These are phyloP conservation scores for Tipula vernalis DNA, from an alignment of 2,888 invertebrate genomes.

Conservation along the genomic window DNA sequence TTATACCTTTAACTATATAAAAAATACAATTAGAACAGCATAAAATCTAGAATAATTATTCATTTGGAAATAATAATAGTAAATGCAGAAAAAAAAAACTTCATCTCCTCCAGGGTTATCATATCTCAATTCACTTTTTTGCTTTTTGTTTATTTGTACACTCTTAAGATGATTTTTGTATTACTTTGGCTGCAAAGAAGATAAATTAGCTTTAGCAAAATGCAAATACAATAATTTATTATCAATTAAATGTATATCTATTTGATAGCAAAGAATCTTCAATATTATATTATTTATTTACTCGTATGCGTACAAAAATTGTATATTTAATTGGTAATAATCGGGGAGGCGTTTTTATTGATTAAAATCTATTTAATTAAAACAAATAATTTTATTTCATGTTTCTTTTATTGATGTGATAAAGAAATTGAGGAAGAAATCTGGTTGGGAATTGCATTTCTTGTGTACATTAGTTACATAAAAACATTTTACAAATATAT, in stretches of 20 bases:
- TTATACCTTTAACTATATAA: background rate
- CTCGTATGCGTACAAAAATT: background rate
- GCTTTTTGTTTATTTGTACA: background rate
- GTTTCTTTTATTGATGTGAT: background rate
- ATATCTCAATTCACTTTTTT: background rate
- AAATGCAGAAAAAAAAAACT: background rate
- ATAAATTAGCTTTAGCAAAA: background rate
- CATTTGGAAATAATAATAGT: background rate
- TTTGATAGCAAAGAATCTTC: background rate
- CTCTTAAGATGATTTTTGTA: background rate
- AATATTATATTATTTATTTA: background rate
- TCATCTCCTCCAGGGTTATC: background rate
- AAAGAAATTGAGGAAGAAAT: background rate
- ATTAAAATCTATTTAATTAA: slow-evolving; percentile 8
- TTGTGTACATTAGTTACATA: background rate
- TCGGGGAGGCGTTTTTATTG: background rate
- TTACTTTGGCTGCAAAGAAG: background rate
- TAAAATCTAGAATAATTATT: background rate
- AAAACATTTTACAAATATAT: background rate
- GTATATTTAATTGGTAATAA: background rate
- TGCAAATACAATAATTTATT: slow-evolving; percentile 8
- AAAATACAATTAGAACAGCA: background rate
- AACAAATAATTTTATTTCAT: slow-evolving; percentile 4
- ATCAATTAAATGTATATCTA: slow-evolving; percentile 6
- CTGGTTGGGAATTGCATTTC: background rate